These are phyloP conservation scores for Pteria penguin DNA, from an alignment of 2,888 invertebrate species.

Conservation along the genomic window DNA sequence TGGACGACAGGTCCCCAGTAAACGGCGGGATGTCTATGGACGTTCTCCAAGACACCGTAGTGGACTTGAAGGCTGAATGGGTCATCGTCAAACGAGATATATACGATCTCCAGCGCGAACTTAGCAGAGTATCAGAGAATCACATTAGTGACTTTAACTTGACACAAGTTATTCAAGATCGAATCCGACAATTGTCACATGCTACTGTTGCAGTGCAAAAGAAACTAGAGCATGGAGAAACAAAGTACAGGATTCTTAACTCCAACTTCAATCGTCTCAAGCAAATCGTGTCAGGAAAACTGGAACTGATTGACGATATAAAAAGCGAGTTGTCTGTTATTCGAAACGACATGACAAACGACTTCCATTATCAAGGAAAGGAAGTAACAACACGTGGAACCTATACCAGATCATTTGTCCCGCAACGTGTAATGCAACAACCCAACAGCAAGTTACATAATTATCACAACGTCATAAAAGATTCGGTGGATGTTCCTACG, in stretches of 20 bases:
- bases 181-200: constrained; percentile 8
- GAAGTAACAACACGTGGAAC: background rate
- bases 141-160: constrained; percentile 53
- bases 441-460: too few relatives aligned
- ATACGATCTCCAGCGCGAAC: constrained; percentile 64
- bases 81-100: constrained; percentile 76
- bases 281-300: constrained; percentile 35
- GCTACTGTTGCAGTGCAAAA: constrained; percentile 1
- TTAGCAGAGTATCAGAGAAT: constrained; percentile 47
- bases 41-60: constrained; percentile 65
- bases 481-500: too few relatives aligned
- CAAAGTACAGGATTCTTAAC: constrained; percentile 23
- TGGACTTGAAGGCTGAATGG: constrained; percentile 78
- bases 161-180: constrained; percentile 47
- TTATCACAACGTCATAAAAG: too few relatives aligned
- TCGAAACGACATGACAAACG: constrained; percentile 15
- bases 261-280: constrained; percentile 42
- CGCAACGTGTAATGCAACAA: too few relatives aligned
- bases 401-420: too few relatives aligned
- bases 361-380: constrained; percentile 23
- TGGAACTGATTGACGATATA: background rate
- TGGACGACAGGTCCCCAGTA: constrained; percentile 4
- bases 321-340: constrained; percentile 22
- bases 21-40: constrained; percentile 31
- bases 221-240: constrained; percentile 4